A percentile compares a stretch with the other conserved stretches of the same genome.
Conservation (phyloP, 2,888 invertebrate species). For the Synergus itoensis region DNA sequence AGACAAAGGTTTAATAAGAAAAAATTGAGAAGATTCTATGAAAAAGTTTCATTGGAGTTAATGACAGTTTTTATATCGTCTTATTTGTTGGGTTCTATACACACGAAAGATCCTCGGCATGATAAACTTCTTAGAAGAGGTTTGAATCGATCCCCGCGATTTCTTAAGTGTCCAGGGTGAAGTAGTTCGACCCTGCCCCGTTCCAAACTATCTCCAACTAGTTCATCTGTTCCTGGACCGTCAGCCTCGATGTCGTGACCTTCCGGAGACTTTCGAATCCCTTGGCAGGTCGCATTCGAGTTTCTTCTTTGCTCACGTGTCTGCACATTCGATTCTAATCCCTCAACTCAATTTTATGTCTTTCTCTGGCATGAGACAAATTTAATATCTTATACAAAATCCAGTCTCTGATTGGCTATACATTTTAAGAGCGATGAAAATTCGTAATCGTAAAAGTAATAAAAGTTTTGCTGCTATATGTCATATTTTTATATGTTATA, state of each 20-base stretch:
- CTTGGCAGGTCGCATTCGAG: conserved; percentile 43
- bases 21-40: neutral
- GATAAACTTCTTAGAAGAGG: conserved; percentile 42
- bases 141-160: conserved; percentile 44
- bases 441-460: too few relatives aligned
- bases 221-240: conserved; percentile 60
- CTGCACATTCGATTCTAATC: neutral
- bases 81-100: neutral
- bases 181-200: conserved; percentile 61
- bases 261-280: conserved; percentile 61
- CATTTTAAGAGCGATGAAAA: too few relatives aligned
- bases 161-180: conserved; percentile 48
- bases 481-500: too few relatives aligned
- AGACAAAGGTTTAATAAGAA: neutral
- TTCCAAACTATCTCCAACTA: conserved; percentile 61
- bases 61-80: neutral
- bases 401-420: too few relatives aligned
- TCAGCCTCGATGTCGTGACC: conserved; percentile 63
- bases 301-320: conserved; percentile 35
- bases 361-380: too few relatives aligned
- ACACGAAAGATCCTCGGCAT: conserved; percentile 5
- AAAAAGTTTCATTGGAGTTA: neutral
- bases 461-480: too few relatives aligned
- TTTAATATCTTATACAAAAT: too few relatives aligned
- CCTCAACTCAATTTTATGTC: neutral